Evolutionary conservation across 1,140 invertebrate species (phyloP), one percentile per base, ranked within the genome.

Genomic region (Popillia japonica): DNA sequence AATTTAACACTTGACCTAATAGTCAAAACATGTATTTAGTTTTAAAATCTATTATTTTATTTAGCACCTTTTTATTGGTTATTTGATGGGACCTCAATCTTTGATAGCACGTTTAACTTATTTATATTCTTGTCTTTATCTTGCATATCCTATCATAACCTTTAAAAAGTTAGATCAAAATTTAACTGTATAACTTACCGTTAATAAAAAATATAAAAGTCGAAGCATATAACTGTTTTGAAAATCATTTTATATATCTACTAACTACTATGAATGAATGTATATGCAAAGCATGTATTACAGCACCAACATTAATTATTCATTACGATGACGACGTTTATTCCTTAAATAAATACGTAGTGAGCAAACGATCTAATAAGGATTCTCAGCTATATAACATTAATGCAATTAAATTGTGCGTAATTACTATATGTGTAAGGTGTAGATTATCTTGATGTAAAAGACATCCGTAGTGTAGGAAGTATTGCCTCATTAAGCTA

Each of bases 241-340:
- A 68, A 17, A 27, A 68, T 23, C 17, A 23, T 9, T 27, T 68
- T 27, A 68, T 27, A 20, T 22, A 68, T 14, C 10, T 10, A 55
- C 6, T n/a, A 17, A 55, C 27, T 8, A 8, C 7, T 61, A 61
- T 20, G 61, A 22, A 55, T 14, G 20, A 10, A 48, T 10, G 44
- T 48, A 8, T 68, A 68, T 68, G 27, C 61, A 68, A 68, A 27
- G 20, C 61, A 68, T 68, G 22, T 22, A 17, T 11, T 27, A 27
- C 61, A 11, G 11, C 22, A 14, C 61, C 22, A 27, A 9, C 61
- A 68, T 68, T 68, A 68, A 68, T 68, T 68, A 68, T 68, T 68
- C 61, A 68, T 68, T 68, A 68, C 9, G 22, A 68, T 68, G 61
- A 68, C 61, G 61, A 11, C 61, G 27, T 68, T 23, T 34, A 27